A percentile compares a stretch with the other conserved stretches of the same genome.
These are phyloP conservation scores for Pterocles burchelli DNA, from an alignment of 2,113 vertebrate species.

Conservation along the genomic window DNA sequence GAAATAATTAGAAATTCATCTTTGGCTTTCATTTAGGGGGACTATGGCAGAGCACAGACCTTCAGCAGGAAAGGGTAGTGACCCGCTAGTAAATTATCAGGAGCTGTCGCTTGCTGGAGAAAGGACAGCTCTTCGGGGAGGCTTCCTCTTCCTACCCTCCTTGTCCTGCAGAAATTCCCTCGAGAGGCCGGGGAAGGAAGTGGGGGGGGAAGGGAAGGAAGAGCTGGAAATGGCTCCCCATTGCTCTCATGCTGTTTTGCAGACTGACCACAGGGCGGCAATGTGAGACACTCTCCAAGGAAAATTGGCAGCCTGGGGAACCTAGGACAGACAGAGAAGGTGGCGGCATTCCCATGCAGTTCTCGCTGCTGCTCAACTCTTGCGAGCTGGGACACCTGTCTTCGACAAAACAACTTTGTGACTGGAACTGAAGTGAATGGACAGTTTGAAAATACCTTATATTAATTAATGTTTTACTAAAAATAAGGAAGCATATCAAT, in stretches of 20 bases:
- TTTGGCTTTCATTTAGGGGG: neutral
- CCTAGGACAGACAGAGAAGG: neutral
- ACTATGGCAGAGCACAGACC: neutral
- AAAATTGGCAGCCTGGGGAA: neutral
- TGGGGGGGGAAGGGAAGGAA: neutral
- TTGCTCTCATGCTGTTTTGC: constrained; percentile 1
- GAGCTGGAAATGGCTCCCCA: constrained; percentile 25
- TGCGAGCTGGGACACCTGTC: neutral
- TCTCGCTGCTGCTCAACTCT: neutral
- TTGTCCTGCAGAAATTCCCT: neutral
- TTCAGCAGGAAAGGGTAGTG: neutral
- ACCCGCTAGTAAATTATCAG: neutral
- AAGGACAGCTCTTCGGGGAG: neutral
- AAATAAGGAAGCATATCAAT: neutral
- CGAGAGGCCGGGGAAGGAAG: neutral
- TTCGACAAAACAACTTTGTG: neutral
- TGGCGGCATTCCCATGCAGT: neutral
- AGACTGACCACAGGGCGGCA: constrained; percentile 9
- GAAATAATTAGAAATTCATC: no score
- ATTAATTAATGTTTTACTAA: neutral
- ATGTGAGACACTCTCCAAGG: neutral
- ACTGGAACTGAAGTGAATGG: neutral
- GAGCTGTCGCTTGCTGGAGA: neutral
- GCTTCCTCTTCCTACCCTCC: neutral
- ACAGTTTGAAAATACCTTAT: neutral